Conservation (phyloP, 2,888 invertebrate species). For the Dichetophora obliterata region DNA sequence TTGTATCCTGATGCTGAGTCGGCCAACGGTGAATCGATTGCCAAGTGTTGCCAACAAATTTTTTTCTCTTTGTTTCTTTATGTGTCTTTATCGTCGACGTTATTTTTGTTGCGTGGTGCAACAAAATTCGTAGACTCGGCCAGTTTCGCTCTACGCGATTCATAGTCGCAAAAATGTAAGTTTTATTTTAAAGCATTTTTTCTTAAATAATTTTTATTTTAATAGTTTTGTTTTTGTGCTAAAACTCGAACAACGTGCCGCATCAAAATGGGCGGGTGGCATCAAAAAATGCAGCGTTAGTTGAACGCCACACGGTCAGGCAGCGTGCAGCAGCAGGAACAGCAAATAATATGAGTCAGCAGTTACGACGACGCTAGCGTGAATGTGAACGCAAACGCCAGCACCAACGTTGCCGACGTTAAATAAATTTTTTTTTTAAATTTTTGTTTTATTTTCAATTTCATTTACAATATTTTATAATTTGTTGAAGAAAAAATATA, state of each 20-base stretch:
- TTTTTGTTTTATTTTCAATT: conserved; percentile 21
- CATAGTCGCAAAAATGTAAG: not conserved
- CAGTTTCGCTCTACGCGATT: not conserved
- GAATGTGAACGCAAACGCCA: not conserved
- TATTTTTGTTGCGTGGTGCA: not conserved
- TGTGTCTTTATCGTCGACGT: not conserved
- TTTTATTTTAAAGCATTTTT: conserved; percentile 12
- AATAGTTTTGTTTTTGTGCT: conserved; percentile 6
- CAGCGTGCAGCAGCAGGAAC: not conserved
- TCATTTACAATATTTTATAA: conserved; percentile 29
- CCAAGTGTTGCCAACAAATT: conserved; percentile 32
- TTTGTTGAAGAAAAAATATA: not conserved
- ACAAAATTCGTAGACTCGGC: not conserved
- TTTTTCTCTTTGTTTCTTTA: not conserved
- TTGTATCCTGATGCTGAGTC: not conserved
- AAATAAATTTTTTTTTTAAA: not conserved
- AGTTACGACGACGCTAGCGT: not conserved
- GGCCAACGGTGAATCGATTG: not conserved
- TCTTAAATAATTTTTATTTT: not conserved
- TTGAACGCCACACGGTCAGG: not conserved
- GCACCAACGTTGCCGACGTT: too few relatives aligned
- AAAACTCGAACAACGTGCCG: not conserved
- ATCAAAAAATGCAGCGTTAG: not conserved
- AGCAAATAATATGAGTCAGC: conserved; percentile 13
- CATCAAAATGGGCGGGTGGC: not conserved